Evolutionary conservation across 2,888 invertebrate species (phyloP).

Genomic region (Antitype chi): DNA sequence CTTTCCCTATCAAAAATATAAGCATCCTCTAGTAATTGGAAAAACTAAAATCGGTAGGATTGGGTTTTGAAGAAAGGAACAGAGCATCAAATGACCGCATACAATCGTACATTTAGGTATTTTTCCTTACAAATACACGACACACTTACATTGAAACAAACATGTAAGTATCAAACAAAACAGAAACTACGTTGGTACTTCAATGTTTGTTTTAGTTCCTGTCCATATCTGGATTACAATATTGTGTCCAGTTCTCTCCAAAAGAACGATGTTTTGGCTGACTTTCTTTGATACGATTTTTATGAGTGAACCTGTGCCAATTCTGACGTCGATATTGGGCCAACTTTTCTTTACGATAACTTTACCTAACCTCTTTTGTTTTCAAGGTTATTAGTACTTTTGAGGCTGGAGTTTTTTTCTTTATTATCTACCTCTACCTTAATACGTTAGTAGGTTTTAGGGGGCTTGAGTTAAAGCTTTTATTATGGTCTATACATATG

Average conservation of each 20-base stretch:
- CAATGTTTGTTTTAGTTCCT: conserved; percentile 41
- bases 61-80: conserved; percentile 3
- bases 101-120: not conserved
- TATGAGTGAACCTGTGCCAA: conserved; percentile 52
- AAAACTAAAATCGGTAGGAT: not conserved
- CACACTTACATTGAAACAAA: not conserved
- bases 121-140: not conserved
- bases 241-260: conserved; percentile 49
- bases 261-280: conserved; percentile 37
- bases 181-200: conserved; percentile 27
- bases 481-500: not conserved
- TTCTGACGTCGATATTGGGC: conserved; percentile 30
- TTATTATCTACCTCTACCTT: not conserved
- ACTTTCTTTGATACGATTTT: conserved; percentile 41
- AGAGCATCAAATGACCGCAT: not conserved
- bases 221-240: conserved; percentile 53
- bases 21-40: not conserved
- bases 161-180: conserved; percentile 9
- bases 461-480: too few species aligned
- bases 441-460: not conserved
- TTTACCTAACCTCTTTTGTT: conserved; percentile 20
- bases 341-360: conserved; percentile 23
- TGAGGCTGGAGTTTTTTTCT: not conserved
- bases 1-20: not conserved
- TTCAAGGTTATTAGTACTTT: conserved; percentile 5